These are phyloP conservation scores for Porites australiensis DNA, from an alignment of 64 coral and sea anemone genomes.

Conservation along the genomic window DNA sequence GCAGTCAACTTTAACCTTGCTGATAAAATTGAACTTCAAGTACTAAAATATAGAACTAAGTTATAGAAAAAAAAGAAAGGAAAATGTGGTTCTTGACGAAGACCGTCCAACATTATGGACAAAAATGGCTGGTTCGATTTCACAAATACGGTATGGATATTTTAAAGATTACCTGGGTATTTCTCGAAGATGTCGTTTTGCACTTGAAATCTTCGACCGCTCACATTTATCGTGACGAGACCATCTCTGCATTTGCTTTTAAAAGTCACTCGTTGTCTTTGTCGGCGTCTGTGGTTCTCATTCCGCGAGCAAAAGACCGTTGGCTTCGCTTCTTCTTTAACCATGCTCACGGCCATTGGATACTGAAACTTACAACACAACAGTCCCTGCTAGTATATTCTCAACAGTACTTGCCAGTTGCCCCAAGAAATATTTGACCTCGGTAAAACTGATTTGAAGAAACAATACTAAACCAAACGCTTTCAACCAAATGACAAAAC, in stretches of 20 bases:
- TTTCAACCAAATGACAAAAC: background rate
- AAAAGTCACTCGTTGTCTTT: background rate
- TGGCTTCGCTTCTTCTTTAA: background rate
- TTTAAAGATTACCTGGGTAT: slow-evolving; percentile 50
- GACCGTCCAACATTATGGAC: too few relatives aligned
- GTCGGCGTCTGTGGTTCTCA: background rate
- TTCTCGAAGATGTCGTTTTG: slow-evolving; percentile 53
- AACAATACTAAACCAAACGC: background rate
- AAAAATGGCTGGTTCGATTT: too few relatives aligned
- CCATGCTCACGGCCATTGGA: background rate
- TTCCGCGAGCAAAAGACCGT: background rate
- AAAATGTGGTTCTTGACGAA: too few relatives aligned
- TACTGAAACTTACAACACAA: background rate
- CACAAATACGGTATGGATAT: too few relatives aligned
- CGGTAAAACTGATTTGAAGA: background rate
- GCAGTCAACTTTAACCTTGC: too few relatives aligned
- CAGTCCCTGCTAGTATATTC: background rate
- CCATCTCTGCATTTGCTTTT: slow-evolving; percentile 13
- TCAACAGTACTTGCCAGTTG: background rate
- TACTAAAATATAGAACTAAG: too few relatives aligned
- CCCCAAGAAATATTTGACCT: background rate
- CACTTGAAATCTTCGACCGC: slow-evolving; percentile 50
- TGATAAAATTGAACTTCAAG: too few relatives aligned
- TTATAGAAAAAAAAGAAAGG: too few relatives aligned
- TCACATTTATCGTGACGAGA: slow-evolving; percentile 66